phyloP scores from a whole-genome alignment of 2,888 invertebrate species.

The Tenthredo amoena region DNA sequence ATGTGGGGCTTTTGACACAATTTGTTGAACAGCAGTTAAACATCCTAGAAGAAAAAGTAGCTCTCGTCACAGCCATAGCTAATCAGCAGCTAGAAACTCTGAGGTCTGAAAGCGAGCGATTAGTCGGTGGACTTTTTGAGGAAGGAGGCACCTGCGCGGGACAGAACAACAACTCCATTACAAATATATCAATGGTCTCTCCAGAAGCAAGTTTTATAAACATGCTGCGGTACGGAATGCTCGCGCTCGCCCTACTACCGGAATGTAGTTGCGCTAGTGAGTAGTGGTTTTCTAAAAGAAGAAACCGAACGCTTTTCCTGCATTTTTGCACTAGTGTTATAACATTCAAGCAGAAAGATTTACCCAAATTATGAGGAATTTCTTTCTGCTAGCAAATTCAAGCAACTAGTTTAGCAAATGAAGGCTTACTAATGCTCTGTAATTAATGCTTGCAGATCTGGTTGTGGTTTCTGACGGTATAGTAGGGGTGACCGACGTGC shows the following conservation, averaged over 20 bases:
- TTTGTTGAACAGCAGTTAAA: constrained; percentile 82
- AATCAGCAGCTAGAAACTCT: constrained; percentile 80
- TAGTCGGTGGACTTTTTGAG: constrained; percentile 81
- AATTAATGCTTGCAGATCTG: constrained; percentile 80
- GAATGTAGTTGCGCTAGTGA: constrained; percentile 87
- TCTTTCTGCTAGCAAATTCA: not conserved
- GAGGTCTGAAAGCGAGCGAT: constrained; percentile 79
- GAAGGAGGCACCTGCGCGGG: constrained; percentile 75
- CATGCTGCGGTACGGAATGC: constrained; percentile 87
- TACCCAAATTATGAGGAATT: not conserved
- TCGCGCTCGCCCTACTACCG: constrained; percentile 87
- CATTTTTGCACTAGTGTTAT: not conserved
- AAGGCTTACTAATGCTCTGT: not conserved
- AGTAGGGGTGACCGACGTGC: constrained; percentile 85
- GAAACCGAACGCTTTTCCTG: not conserved
- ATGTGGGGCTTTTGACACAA: constrained; percentile 81
- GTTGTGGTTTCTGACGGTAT: constrained; percentile 88
- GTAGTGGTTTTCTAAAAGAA: not conserved
- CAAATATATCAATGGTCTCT: constrained; percentile 81
- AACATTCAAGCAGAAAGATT: not conserved
- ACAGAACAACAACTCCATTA: constrained; percentile 75
- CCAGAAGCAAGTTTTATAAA: constrained; percentile 88
- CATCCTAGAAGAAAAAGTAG: constrained; percentile 82
- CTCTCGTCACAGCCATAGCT: constrained; percentile 80
- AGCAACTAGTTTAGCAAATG: not conserved